Evolutionary conservation across 1,140 invertebrate species (phyloP).

Genomic region (Mamestra configurata): DNA sequence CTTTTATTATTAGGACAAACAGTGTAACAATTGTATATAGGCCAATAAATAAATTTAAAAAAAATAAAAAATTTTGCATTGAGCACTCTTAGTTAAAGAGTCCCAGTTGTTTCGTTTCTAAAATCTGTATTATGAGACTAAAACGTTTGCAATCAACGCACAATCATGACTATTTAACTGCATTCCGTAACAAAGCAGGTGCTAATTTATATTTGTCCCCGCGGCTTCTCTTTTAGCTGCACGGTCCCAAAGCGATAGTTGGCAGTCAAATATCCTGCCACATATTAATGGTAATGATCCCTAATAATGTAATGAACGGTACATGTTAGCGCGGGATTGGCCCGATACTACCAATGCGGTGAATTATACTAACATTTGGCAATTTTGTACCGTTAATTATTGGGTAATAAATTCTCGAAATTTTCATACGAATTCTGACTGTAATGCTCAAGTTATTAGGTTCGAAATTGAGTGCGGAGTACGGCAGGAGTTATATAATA

Average conservation of each 20-base stretch:
- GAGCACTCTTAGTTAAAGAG: too few relatives aligned
- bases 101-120: too few relatives aligned
- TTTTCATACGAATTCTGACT: constrained; percentile 21
- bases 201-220: constrained; percentile 26
- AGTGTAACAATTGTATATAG: too few relatives aligned
- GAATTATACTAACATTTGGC: constrained; percentile 46
- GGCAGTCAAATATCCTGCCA: constrained; percentile 41
- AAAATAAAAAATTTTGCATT: too few relatives aligned
- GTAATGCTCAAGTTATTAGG: constrained; percentile 18
- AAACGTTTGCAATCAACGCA: background rate
- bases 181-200: background rate
- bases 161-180: background rate
- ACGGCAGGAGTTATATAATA: constrained; percentile 9
- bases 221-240: background rate
- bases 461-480: constrained; percentile 32
- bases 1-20: too few relatives aligned
- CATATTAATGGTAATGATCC: constrained; percentile 31
- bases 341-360: constrained; percentile 41
- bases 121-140: too few relatives aligned
- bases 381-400: constrained; percentile 47
- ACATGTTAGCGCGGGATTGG: constrained; percentile 34
- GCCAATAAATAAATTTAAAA: too few relatives aligned
- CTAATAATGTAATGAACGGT: constrained; percentile 29
- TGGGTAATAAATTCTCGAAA: constrained; percentile 36
- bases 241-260: constrained; percentile 32